A percentile compares a stretch with the other conserved stretches of the same genome.
These are phyloP conservation scores for Xestia ashworthii DNA, from an alignment of 2,888 invertebrate genomes.

Conservation along the genomic window DNA sequence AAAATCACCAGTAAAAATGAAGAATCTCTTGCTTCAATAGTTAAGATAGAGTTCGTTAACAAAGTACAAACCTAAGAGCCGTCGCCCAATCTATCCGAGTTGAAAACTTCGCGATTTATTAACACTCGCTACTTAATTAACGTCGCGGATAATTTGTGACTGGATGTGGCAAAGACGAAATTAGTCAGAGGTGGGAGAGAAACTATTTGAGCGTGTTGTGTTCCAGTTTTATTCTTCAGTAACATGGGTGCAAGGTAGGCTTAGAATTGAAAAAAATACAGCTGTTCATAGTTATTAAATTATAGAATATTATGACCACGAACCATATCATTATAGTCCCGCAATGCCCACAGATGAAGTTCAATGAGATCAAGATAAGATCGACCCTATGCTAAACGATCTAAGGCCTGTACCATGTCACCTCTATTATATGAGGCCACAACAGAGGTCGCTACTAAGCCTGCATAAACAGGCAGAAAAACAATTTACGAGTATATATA, in stretches of 20 bases:
- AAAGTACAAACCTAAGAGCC: conserved; percentile 52
- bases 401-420: neutral
- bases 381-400: too few species aligned
- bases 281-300: neutral
- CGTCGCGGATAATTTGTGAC: conserved; percentile 42
- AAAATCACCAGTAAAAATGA: conserved; percentile 4
- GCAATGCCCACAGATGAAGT: neutral
- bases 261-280: neutral
- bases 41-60: conserved; percentile 38
- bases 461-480: neutral
- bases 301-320: neutral
- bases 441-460: neutral
- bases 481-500: neutral
- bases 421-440: neutral
- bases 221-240: neutral
- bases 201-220: conserved; percentile 2
- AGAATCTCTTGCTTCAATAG: conserved; percentile 16
- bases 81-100: conserved; percentile 53
- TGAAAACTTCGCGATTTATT: conserved; percentile 71
- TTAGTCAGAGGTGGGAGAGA: neutral
- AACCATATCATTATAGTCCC: neutral
- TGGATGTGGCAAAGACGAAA: conserved; percentile 42
- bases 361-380: neutral
- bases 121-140: conserved; percentile 71
- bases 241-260: neutral